Evolutionary conservation across 2,888 invertebrate species (phyloP).

Genomic region (Oxycera nigricornis): DNA sequence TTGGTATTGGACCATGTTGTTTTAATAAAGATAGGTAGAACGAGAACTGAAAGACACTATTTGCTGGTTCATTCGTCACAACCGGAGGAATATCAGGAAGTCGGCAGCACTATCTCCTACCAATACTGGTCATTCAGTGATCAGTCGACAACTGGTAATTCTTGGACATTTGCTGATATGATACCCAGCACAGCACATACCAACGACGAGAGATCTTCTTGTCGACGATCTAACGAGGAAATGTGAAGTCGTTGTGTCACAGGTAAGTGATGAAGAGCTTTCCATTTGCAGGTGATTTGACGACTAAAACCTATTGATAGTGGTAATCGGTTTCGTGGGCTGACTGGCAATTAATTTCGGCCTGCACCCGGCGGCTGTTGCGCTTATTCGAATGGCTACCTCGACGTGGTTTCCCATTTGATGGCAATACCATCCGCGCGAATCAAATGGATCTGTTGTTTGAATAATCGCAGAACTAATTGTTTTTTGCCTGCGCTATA

Average conservation of each 20-base stretch:
- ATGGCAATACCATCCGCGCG: background rate
- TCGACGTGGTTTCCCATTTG: conserved; percentile 7
- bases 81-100: too few species aligned
- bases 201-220: background rate
- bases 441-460: background rate
- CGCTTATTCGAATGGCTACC: conserved; percentile 11
- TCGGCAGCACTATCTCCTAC: background rate
- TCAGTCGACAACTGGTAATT: conserved; percentile 5
- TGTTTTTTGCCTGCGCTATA: too few species aligned
- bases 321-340: conserved; percentile 20
- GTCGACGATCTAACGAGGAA: conserved; percentile 31
- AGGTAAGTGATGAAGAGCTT: conserved; percentile 24
- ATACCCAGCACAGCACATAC: background rate
- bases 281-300: conserved; percentile 36
- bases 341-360: conserved; percentile 20
- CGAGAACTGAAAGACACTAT: too few species aligned
- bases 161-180: conserved; percentile 19
- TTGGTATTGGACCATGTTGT: too few species aligned
- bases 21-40: too few species aligned
- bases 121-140: conserved; percentile 12
- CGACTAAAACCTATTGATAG: conserved; percentile 31
- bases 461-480: background rate
- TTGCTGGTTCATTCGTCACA: too few species aligned
- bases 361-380: conserved; percentile 8
- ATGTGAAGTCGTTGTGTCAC: conserved; percentile 19